Evolutionary conservation across 2,797 vertebrate genomes (phyloP).

Genomic region (Cossypha caffra): DNA sequence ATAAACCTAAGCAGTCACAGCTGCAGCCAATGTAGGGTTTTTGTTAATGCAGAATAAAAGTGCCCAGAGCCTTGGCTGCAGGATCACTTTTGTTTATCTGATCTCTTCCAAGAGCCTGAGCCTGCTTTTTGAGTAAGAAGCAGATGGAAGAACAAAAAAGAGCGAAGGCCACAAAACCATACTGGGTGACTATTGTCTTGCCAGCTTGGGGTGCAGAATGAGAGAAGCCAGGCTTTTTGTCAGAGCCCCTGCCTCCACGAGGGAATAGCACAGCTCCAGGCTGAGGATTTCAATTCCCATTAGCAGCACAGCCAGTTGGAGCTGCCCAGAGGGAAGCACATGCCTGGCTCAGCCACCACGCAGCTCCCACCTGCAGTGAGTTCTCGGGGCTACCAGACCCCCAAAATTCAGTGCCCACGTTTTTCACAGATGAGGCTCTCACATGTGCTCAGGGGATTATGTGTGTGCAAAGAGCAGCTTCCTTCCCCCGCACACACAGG

Average conservation of each 20-base stretch:
- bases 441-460: neutral
- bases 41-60: conserved; percentile 26
- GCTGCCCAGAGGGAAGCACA: neutral
- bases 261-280: neutral
- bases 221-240: neutral
- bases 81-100: neutral
- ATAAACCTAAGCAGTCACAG: conserved; percentile 8
- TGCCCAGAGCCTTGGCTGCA: neutral
- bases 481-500: neutral
- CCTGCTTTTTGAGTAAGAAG: neutral
- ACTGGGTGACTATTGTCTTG: neutral
- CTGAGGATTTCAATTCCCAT: neutral
- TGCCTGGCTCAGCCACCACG: fast-evolving
- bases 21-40: neutral
- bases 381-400: neutral
- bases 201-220: neutral
- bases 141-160: conserved; percentile 31
- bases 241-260: neutral
- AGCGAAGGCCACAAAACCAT: neutral
- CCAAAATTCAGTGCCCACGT: neutral
- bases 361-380: neutral
- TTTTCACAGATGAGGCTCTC: neutral
- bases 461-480: neutral
- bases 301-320: neutral
- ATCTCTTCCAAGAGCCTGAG: neutral